These are phyloP conservation scores for Argyrosomus regius DNA, from an alignment of 2,797 vertebrate species.

Conservation along the genomic window DNA sequence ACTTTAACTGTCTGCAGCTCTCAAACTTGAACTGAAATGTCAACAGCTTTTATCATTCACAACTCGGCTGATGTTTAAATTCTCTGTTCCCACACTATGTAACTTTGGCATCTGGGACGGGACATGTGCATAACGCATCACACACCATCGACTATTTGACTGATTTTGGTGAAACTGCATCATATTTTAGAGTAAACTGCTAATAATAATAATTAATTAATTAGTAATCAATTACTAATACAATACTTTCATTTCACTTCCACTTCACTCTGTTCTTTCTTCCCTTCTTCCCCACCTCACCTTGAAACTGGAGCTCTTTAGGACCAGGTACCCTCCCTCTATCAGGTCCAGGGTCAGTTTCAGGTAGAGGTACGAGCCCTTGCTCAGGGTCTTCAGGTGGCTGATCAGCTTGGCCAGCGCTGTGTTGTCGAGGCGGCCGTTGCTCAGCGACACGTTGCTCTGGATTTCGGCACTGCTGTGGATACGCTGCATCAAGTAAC, in stretches of 20 bases:
- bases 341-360: slow-evolving; percentile 98
- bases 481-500: slow-evolving; percentile 95
- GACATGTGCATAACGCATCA: too few relatives aligned
- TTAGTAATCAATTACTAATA: too few relatives aligned
- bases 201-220: too few relatives aligned
- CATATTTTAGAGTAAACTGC: too few relatives aligned
- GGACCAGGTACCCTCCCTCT: slow-evolving; percentile 95
- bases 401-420: slow-evolving; percentile 93
- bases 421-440: slow-evolving; percentile 95
- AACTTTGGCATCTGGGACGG: too few relatives aligned
- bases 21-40: too few relatives aligned
- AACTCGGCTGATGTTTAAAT: too few relatives aligned
- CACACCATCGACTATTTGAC: too few relatives aligned
- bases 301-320: slow-evolving; percentile 99
- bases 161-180: too few relatives aligned
- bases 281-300: slow-evolving; percentile 44
- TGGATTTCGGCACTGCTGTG: slow-evolving; percentile 97
- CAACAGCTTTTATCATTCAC: too few relatives aligned
- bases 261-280: background rate
- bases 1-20: too few relatives aligned
- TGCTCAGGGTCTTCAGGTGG: slow-evolving; percentile 96
- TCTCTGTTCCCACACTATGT: too few relatives aligned
- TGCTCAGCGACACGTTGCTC: slow-evolving; percentile 95
- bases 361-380: slow-evolving; percentile 96
- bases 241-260: background rate